Evolutionary conservation across 2,797 vertebrate genomes (phyloP), one percentile per base, ranked within the genome.

Genomic region (Danio choprae): DNA sequence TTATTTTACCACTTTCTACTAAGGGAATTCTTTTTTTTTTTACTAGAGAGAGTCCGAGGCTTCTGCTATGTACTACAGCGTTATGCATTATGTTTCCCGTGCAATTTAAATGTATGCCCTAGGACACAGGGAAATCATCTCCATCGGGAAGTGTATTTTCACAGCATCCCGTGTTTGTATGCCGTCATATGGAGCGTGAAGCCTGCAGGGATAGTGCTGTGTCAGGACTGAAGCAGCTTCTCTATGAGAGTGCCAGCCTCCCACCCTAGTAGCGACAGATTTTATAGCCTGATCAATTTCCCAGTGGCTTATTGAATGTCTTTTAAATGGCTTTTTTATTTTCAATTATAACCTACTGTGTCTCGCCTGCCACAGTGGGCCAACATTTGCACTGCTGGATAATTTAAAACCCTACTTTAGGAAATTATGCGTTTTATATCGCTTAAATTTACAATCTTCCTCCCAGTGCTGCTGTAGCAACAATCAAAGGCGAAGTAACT

Each of bases 301-400:
- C 87, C 89, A 88, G 86, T 89, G 86, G 88, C 90, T 92, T 92
- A 93, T 92, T 92, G 92, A 94, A 91, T 90, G 89, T 87, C 89
- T 92, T 94, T 93, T 91, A 94, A 86, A 94, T 93, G 87, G 87
- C 86, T 88, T 91, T 89, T 94, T 94, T 93, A 93, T 93, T 92
- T 92, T 90, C 90, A 89, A 87, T 87, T 89, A 93, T 92, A 92
- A 91, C 87, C 87, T 73, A 29, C 86, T 76, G 87, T 84, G 87
- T 89, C 87, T 89, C 69, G 83, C 86, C 79, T 41, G 81, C 65
- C 83, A 84, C 85, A 84, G 81, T 83, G 86, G 67, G 86, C 87
- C 88, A 63, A 84, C 88, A 85, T 84, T 86, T 84, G 81, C 78
- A 87, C 80, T 83, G 70, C 29, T 77, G 88, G 92, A 88, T 87